phyloP scores from a whole-genome alignment of 2,113 vertebrate species.

The Synchiropus splendidus region DNA sequence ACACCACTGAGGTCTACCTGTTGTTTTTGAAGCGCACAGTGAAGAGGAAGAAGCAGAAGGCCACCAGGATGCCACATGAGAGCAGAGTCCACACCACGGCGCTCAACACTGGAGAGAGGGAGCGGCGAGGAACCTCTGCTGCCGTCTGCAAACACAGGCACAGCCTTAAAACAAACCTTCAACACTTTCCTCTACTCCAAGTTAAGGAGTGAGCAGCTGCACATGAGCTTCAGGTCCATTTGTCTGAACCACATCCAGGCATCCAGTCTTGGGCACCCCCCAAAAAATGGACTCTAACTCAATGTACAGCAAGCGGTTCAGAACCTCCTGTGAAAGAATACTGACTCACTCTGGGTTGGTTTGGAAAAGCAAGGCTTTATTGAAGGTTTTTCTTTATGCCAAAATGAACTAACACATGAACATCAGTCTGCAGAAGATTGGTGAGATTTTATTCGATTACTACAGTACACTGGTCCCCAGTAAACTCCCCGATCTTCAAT shows the following conservation, averaged over 20 bases:
- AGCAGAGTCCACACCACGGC: conserved; percentile 82
- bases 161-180: background rate
- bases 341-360: too few relatives aligned
- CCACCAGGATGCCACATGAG: conserved; percentile 79
- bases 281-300: background rate
- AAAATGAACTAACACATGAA: too few relatives aligned
- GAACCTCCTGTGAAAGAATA: too few relatives aligned
- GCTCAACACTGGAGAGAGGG: conserved; percentile 65
- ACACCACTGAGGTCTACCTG: conserved; percentile 66
- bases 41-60: conserved; percentile 80
- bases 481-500: too few relatives aligned
- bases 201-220: too few relatives aligned
- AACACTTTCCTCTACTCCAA: too few relatives aligned
- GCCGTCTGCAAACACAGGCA: conserved; percentile 39
- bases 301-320: background rate
- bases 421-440: too few relatives aligned
- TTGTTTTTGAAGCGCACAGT: conserved; percentile 89
- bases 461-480: too few relatives aligned
- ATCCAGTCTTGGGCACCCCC: background rate
- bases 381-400: too few relatives aligned
- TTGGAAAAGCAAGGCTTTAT: too few relatives aligned
- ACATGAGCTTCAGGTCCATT: background rate
- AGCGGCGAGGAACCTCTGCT: conserved; percentile 34
- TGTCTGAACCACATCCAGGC: background rate
- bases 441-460: too few relatives aligned